Conservation (phyloP, 2,113 vertebrate genomes). For the Callorhinus ursinus region DNA sequence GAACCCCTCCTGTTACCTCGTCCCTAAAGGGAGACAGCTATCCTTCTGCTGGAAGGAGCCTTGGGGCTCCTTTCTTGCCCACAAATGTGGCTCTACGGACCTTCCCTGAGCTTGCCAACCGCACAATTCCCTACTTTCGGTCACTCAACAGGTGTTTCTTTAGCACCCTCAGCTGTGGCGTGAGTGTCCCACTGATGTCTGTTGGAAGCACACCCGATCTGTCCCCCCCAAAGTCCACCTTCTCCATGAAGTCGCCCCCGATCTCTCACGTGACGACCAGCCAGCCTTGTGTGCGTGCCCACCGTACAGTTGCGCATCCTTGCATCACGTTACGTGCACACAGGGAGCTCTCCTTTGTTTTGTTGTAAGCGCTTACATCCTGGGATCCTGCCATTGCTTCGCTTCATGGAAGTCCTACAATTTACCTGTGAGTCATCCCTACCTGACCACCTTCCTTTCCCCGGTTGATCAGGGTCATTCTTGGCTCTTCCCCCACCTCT, state of each 20-base stretch:
- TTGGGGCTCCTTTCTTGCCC: rapidly evolving
- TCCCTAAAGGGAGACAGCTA: rapidly evolving
- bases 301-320: rapidly evolving
- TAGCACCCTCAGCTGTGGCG: rapidly evolving
- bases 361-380: rapidly evolving
- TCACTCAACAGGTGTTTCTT: rapidly evolving
- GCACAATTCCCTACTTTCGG: rapidly evolving
- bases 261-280: rapidly evolving
- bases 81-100: rapidly evolving
- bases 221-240: rapidly evolving
- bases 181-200: too few species aligned
- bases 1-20: rapidly evolving
- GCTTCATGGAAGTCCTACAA: rapidly evolving
- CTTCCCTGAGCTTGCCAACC: background rate
- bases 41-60: background rate
- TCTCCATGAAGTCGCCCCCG: rapidly evolving
- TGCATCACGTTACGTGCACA: rapidly evolving
- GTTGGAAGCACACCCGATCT: rapidly evolving
- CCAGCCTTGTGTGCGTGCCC: rapidly evolving
- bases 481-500: rapidly evolving
- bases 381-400: rapidly evolving
- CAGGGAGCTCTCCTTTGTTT: rapidly evolving
- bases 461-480: rapidly evolving
- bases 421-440: rapidly evolving
- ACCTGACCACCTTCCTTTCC: rapidly evolving